Base-by-base conservation (phyloP, 2,888 invertebrate genomes). In the Drosophila percnosoma region DNA sequence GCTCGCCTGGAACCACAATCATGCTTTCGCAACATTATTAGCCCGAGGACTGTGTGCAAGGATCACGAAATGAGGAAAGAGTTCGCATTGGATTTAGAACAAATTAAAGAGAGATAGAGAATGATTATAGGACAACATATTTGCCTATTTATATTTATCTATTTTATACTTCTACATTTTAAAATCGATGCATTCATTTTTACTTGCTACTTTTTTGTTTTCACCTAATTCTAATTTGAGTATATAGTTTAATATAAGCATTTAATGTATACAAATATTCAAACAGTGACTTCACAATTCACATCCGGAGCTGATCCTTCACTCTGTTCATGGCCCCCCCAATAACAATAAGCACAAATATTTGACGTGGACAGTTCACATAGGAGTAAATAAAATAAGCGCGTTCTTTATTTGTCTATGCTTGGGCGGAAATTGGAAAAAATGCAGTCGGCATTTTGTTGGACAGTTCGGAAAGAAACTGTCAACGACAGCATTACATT, bases 401-500 rank as follows among this genome's bases (percentile, higher is more conserved):
- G 38, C 53, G 27, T 27, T 42, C 42, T 42, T 63, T 63, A 45
- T 34, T 33, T 34, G 45, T 42, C 58, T 24, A 36, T 51, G n/a
- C 36, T 54, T 38, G 57, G 40, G 21, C 73, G 73, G 73, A 73
- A 73, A 73, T 73, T 73, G 67, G 67, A 65, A 78, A 58, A 68
- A 65, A 55, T 67, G 64, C 61, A 74, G 55, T 65, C 60, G 69
- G 66, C 64, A 77, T 73, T 65, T 57, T 73, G 48, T 73, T 57
- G 55, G 73, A 73, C 73, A 73, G 59, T 66, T 73, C 45, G 40
- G 38, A 55, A 65, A 62, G 59, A 68, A 82, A 77, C 82, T 82
- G 82, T 83, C 82, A 83, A 59, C 64, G 72, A 60, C 82, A 82
- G 86, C 83, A 85, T 70, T 80, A 62, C 83, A 80, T 74, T 61